Conservation (phyloP, 2,113 vertebrate genomes). For the Nannobrachium achirus region DNA sequence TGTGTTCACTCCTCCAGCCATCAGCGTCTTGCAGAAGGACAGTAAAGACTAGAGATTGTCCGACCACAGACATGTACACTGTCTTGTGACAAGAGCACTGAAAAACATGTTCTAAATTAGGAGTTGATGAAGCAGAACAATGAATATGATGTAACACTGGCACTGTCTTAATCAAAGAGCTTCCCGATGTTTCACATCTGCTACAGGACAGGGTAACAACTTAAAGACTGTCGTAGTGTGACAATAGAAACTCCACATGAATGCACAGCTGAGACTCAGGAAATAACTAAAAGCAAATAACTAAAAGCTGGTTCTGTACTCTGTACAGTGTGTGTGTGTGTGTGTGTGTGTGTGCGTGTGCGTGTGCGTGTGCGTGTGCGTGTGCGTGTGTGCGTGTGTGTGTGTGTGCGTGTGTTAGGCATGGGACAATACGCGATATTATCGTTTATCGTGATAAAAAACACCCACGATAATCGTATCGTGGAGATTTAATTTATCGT, state of each 20-base stretch:
- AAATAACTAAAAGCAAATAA: conserved; percentile 12
- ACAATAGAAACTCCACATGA: not conserved
- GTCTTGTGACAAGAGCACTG: conserved; percentile 36
- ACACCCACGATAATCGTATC: too few relatives aligned
- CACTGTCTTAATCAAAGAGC: conserved; percentile 42
- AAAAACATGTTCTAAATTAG: conserved; percentile 40
- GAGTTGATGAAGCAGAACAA: conserved; percentile 47
- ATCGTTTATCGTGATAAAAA: too few relatives aligned
- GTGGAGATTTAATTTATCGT: too few relatives aligned
- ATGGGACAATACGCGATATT: too few relatives aligned
- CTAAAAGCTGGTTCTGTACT: too few relatives aligned
- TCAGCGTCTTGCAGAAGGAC: conserved; percentile 39
- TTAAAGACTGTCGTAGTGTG: too few relatives aligned
- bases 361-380: not conserved
- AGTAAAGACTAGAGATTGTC: conserved; percentile 39
- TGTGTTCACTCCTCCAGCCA: conserved; percentile 43
- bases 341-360: conserved; percentile 12
- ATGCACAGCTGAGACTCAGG: conserved; percentile 16
- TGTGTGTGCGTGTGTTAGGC: too few relatives aligned
- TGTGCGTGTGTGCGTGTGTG: not conserved
- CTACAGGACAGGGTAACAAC: too few relatives aligned
- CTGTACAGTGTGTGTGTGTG: not conserved
- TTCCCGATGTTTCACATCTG: conserved; percentile 27
- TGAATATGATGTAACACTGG: not conserved
- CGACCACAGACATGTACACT: conserved; percentile 43